A percentile compares a stretch with the other conserved stretches of the same genome.
Evolutionary conservation across 1,140 invertebrate genomes (phyloP).

Genomic region (Reticulitermes speratus): DNA sequence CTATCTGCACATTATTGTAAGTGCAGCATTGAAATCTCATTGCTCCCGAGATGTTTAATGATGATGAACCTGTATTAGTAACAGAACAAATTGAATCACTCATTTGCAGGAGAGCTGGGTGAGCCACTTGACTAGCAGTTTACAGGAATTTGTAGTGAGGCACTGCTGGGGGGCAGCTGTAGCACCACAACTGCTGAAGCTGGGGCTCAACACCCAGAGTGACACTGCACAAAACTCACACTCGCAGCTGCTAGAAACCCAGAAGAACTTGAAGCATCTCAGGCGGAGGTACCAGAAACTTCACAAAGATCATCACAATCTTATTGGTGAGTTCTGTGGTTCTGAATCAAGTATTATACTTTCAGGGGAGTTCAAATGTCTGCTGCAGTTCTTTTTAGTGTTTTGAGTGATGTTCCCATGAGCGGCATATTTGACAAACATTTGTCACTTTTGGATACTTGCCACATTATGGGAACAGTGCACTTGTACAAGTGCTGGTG

Average conservation of each 20-base stretch:
- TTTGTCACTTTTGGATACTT: no score
- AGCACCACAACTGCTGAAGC: conserved; percentile 20
- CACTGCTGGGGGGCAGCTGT: conserved; percentile 36
- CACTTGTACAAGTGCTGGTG: no score
- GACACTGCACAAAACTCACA: background rate
- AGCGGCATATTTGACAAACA: no score
- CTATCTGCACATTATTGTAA: no score
- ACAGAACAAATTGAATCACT: no score
- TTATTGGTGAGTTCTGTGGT: conserved; percentile 40
- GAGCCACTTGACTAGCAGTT: background rate
- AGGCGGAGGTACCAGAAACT: conserved; percentile 47
- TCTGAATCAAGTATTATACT: background rate
- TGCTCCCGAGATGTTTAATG: no score
- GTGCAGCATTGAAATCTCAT: no score
- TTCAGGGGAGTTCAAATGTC: no score
- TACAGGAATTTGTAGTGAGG: conserved; percentile 31
- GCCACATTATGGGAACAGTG: no score
- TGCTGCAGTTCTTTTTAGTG: no score
- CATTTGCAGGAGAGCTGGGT: background rate
- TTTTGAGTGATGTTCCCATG: no score
- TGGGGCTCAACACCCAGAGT: conserved; percentile 23
- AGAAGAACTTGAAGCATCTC: conserved; percentile 43
- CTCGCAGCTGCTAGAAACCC: conserved; percentile 33
- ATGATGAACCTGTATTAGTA: no score
- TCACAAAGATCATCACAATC: conserved; percentile 48